phyloP scores from a whole-genome alignment of 1,140 invertebrate genomes.

The Radopholus similis region DNA sequence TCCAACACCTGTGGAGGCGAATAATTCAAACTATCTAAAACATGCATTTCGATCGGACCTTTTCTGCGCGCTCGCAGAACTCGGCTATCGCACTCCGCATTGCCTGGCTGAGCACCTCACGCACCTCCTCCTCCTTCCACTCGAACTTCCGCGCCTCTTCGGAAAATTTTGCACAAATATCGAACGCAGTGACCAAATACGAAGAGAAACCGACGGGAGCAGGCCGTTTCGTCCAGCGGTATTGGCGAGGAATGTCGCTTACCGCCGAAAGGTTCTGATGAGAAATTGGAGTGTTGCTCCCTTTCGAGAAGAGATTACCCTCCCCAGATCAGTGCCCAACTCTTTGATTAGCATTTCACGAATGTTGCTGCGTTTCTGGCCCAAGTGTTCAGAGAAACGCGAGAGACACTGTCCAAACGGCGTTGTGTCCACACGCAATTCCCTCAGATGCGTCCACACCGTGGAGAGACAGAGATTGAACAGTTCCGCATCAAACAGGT shows the following conservation, averaged over 20 bases:
- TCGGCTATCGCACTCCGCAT: neutral
- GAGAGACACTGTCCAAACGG: constrained; percentile 36
- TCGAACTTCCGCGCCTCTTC: constrained; percentile 14
- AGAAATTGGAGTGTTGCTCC: too few species aligned
- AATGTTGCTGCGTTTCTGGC: constrained; percentile 27
- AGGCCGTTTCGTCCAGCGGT: constrained; percentile 42
- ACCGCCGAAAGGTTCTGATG: constrained; percentile 18
- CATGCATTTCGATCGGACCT: constrained; percentile 12
- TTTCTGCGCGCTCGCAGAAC: constrained; percentile 32
- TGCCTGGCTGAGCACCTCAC: constrained; percentile 6
- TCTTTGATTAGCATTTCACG: constrained; percentile 8
- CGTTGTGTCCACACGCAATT: constrained; percentile 17
- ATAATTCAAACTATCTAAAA: constrained; percentile 13
- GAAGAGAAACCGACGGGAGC: constrained; percentile 24
- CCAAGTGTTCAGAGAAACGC: constrained; percentile 21
- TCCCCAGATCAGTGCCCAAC: constrained; percentile 7
- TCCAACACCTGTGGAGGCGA: constrained; percentile 34
- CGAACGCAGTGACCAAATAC: constrained; percentile 34
- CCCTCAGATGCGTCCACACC: constrained; percentile 20
- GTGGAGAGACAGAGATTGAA: constrained; percentile 25
- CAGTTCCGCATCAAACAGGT: constrained; percentile 23
- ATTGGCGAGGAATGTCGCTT: constrained; percentile 41
- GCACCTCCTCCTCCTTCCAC: constrained; percentile 24
- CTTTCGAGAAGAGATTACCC: neutral
- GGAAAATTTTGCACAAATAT: constrained; percentile 23